Conservation (phyloP, 1,140 invertebrate species). For the Antheraea pernyi region DNA sequence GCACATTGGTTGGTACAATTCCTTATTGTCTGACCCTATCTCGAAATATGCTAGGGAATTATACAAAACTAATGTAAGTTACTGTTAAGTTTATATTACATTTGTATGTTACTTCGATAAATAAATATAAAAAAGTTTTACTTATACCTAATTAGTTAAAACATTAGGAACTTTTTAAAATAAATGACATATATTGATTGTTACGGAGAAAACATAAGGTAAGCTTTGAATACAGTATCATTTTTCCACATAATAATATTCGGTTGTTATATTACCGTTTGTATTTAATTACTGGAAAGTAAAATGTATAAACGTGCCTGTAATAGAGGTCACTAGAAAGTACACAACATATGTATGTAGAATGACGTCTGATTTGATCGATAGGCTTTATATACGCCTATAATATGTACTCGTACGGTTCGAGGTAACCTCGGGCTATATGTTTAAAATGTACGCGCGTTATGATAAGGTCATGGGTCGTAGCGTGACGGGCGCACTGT, state of each 20-base stretch:
- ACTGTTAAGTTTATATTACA: too few relatives aligned
- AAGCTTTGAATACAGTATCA: too few relatives aligned
- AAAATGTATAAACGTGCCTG: neutral
- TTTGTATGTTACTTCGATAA: too few relatives aligned
- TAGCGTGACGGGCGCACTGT: neutral
- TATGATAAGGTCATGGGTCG: neutral
- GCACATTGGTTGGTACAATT: too few relatives aligned
- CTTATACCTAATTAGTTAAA: too few relatives aligned
- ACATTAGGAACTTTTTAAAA: too few relatives aligned
- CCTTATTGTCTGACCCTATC: too few relatives aligned
- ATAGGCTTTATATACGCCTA: neutral
- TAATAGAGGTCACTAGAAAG: neutral
- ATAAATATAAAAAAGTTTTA: too few relatives aligned
- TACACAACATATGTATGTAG: neutral
- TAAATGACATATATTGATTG: too few relatives aligned
- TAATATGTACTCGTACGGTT: neutral
- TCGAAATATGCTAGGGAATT: too few relatives aligned
- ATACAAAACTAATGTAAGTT: too few relatives aligned
- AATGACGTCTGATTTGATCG: slow-evolving; percentile 1
- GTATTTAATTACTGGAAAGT: neutral
- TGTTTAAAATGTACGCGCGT: neutral
- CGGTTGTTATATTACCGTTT: neutral
- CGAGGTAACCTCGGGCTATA: neutral
- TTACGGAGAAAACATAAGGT: too few relatives aligned
- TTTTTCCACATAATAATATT: neutral